Evolutionary conservation across 2,113 vertebrate species (phyloP), one percentile per base, ranked within the genome.

Genomic region (Hemibagrus wyckioides): DNA sequence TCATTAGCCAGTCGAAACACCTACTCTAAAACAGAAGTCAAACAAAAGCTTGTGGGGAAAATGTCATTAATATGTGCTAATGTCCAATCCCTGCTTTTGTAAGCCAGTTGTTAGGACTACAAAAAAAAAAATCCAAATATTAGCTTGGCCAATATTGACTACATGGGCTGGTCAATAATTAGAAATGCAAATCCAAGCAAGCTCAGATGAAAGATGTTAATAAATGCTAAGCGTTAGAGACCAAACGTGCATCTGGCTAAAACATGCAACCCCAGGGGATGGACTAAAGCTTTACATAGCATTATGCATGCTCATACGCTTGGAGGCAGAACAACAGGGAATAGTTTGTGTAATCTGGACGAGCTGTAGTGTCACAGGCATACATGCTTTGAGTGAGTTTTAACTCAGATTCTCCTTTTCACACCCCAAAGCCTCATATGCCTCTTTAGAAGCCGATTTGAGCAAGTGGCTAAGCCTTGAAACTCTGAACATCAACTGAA

Each of bases 131-230:
- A 92, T 92, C 91, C 61, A 63, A 91, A 91, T 94, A 94, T 94
- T 94, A 95, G 92, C 92, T 87, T 84, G 76, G 93, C 93, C 93
- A 95, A 95, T 93, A 95, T 92, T 94, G 94, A 94, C 93, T 84
- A 89, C 63, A 85, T 89, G 84, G 41, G 41, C 87, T 36, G 88
- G 83, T 86, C 89, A 92, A 93, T 94, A 94, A 95, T 94, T 94
- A 92, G 90, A 93, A 93, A 92, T 89, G 91, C 91, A 94, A 94
- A 94, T 90, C 88, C 82, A 89, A 88, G 91, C 91, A 91, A 89
- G 88, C 88, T 25, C 73, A 85, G 63, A 71, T 89, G 91, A 92
- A 92, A 85, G 87, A 88, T 79, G 65, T 56, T 75, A 84, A 90
- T 86, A 79, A 80, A 88, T 75, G 65, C 73, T 84, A 63, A 83